Conservation (phyloP, 2,888 invertebrate species). For the Tryphoninae sp. region DNA sequence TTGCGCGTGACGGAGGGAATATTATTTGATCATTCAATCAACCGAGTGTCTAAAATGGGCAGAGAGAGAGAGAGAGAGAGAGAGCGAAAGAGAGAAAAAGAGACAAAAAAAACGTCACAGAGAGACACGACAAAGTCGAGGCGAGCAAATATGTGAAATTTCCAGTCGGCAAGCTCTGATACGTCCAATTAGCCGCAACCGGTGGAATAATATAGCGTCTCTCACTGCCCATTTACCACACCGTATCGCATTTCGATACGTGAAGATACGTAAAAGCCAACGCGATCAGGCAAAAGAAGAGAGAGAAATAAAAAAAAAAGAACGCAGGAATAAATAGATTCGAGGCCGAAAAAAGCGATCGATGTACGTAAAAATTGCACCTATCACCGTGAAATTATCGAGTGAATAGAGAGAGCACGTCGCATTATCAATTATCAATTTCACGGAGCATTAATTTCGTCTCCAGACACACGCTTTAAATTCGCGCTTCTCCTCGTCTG, state of each 20-base stretch:
- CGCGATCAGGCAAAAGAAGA: not conserved
- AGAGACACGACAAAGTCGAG: not conserved
- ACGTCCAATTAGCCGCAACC: constrained; percentile 41
- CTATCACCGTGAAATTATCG: not conserved
- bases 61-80: constrained; percentile 6
- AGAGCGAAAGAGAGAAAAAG: not conserved
- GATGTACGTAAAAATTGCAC: constrained; percentile 7
- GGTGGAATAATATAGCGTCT: constrained; percentile 13
- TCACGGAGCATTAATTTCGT: constrained; percentile 50
- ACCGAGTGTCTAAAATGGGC: not conserved
- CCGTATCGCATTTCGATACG: not conserved
- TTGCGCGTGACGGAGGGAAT: not conserved
- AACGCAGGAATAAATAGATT: constrained; percentile 6
- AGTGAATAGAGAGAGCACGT: constrained; percentile 11
- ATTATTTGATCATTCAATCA: constrained; percentile 47
- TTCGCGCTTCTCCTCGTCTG: constrained; percentile 6
- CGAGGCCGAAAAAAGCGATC: constrained; percentile 8
- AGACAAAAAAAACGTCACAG: not conserved
- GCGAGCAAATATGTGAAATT: constrained; percentile 38
- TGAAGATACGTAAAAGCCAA: not conserved
- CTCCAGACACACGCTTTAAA: constrained; percentile 20
- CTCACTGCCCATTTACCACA: constrained; percentile 15
- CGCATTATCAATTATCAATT: constrained; percentile 34
- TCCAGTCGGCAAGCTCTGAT: constrained; percentile 39
- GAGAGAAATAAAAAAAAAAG: not conserved